A percentile compares a stretch with the other conserved stretches of the same genome.
phyloP scores from a whole-genome alignment of 2,113 vertebrate species.

The Thomomys bottae region DNA sequence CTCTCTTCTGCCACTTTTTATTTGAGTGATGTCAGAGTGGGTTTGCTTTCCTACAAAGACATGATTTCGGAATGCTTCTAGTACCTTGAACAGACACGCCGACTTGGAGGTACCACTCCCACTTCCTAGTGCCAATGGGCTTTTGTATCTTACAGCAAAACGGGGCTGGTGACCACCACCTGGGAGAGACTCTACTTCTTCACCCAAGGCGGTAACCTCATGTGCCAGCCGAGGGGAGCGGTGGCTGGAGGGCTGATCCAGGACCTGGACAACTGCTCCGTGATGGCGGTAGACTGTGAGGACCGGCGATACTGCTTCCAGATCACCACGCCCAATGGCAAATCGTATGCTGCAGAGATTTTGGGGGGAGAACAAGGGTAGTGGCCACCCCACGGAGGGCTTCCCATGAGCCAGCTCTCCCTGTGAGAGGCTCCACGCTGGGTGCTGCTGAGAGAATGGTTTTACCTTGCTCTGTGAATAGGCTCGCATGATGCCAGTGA shows the following conservation, averaged over 20 bases:
- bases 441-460: neutral
- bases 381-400: conserved; percentile 32
- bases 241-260: conserved; percentile 97
- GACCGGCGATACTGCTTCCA: conserved; percentile 98
- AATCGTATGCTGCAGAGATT: conserved; percentile 87
- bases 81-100: neutral
- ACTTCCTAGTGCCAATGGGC: neutral
- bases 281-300: conserved; percentile 98
- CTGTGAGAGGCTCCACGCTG: rapidly evolving
- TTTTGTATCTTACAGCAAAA: conserved; percentile 89
- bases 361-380: conserved; percentile 16
- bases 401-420: neutral
- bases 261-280: conserved; percentile 99
- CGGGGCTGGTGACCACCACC: conserved; percentile 96
- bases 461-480: conserved; percentile 26
- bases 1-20: neutral
- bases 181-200: conserved; percentile 99
- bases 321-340: conserved; percentile 95
- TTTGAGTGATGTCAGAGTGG: neutral
- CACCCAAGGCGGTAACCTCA: conserved; percentile 98
- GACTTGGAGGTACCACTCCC: rapidly evolving
- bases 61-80: neutral
- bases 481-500: neutral
- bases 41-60: neutral
- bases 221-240: conserved; percentile 97